Conservation (phyloP, 92 coral and sea anemone genomes). For the Porites cylindrica region DNA sequence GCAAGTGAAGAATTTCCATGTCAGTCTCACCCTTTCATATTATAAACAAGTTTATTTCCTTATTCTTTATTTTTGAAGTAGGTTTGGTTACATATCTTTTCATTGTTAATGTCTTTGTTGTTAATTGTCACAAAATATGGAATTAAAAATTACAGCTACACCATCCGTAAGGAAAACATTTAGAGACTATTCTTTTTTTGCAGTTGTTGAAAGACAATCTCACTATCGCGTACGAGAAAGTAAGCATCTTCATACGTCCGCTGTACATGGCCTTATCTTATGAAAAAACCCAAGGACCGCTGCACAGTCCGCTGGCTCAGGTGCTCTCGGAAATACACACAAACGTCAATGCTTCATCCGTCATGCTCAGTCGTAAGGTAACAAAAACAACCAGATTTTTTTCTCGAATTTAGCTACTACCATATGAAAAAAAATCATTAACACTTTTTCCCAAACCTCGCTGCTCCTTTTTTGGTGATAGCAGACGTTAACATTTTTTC, state of each 20-base stretch:
- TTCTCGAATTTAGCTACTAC: not conserved
- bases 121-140: too few relatives aligned
- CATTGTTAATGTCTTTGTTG: too few relatives aligned
- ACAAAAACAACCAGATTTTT: not conserved
- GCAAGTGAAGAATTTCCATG: too few relatives aligned
- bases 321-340: not conserved
- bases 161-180: too few relatives aligned
- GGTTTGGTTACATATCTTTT: too few relatives aligned
- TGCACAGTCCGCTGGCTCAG: not conserved
- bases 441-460: not conserved
- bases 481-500: not conserved
- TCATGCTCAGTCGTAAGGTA: constrained; percentile 1
- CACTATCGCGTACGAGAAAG: constrained; percentile 8
- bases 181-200: not conserved
- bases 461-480: not conserved
- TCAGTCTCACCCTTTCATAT: too few relatives aligned
- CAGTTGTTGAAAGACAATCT: constrained; percentile 12
- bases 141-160: too few relatives aligned
- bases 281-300: constrained; percentile 32
- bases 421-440: not conserved
- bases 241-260: constrained; percentile 10
- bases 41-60: too few relatives aligned
- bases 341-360: constrained; percentile 16
- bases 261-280: constrained; percentile 38
- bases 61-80: too few relatives aligned